Conservation (phyloP, 2,888 invertebrate genomes). For the Pyrocoelia pectoralis region DNA sequence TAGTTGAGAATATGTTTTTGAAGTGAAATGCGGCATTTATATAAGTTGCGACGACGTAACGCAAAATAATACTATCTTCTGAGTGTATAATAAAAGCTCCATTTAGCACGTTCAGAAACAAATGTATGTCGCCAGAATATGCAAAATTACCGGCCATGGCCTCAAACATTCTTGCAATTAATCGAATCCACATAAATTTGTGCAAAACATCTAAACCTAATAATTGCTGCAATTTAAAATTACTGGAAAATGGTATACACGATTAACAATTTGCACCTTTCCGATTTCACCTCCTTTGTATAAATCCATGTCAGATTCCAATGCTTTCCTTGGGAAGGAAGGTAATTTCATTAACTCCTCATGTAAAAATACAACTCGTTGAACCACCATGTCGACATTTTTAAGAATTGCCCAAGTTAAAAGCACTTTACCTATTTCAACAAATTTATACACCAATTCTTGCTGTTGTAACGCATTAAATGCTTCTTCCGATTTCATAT, state of each 20-base stretch:
- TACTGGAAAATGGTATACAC: neutral
- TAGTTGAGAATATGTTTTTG: conserved; percentile 97
- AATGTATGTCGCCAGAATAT: conserved; percentile 94
- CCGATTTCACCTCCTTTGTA: conserved; percentile 91
- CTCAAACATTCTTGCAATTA: conserved; percentile 96
- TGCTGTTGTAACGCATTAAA: conserved; percentile 89
- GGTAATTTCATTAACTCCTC: conserved; percentile 99
- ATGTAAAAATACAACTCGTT: conserved; percentile 96
- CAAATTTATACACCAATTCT: conserved; percentile 91
- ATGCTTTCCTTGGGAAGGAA: conserved; percentile 96
- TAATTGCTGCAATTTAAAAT: conserved; percentile 67
- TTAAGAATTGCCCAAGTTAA: conserved; percentile 92
- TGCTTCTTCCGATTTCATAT: conserved; percentile 92
- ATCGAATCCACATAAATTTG: conserved; percentile 98
- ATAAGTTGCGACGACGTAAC: conserved; percentile 96
- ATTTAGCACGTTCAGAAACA: conserved; percentile 97
- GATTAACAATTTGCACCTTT: conserved; percentile 64
- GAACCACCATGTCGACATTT: conserved; percentile 95
- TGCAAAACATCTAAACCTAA: conserved; percentile 95
- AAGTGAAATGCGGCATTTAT: conserved; percentile 98
- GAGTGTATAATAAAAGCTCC: conserved; percentile 96
- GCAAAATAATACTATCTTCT: conserved; percentile 93
- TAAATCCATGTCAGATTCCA: conserved; percentile 94
- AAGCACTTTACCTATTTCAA: conserved; percentile 95
- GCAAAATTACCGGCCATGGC: conserved; percentile 98